Base-by-base conservation (phyloP, 2,113 vertebrate genomes). In the Acinonyx jubatus region DNA sequence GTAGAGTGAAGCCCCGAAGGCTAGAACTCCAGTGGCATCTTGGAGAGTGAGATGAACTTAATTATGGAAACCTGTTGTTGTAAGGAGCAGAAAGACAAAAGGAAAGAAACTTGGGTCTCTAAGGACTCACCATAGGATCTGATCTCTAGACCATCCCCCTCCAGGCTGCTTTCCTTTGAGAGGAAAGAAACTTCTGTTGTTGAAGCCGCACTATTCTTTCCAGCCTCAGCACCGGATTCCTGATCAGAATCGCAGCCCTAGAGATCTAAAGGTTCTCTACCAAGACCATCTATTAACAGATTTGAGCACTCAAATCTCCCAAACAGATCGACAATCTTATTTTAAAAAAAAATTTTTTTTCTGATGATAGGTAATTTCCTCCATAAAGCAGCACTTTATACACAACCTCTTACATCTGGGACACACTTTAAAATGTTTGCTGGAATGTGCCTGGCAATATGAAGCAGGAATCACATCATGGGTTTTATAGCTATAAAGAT, bases 41-140 rank as follows among this genome's bases (percentile, higher is more conserved):
- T 38, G 68, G 14, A 55, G 12, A 12, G 23, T 2, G 3, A 48
- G 31, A 15, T 21, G 68, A 61, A 4, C 2, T 12, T 33, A 55
- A 33, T 5, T 48, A 12, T 4, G 9, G 52, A 50, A 91, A 15
- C 16, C 38, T 87, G 8, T 23, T 38, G 29, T 7, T 84, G 69
- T 65, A 68, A 83, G n/a, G 15, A 27, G 16, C 7, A 45, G 76
- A 68, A 12, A 52, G n/a, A 65, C 10, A 5, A 79, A 68, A 79
- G 12, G 9, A 23, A 14, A 76, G 3, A 15, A 65, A 1, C 1
- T 10, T 31, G 21, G 9, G 12, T 27, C 68, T 86, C 93, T 80
- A 9, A 21, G 15, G 57, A 29, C 3, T 18, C 21, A 18, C n/a
- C 11, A 23, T 0, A 50, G 0, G 3, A 2, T n/a, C 21, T 48